These are phyloP conservation scores for Halocynthia roretzi DNA, from an alignment of 23 tunicate species.

Conservation along the genomic window DNA sequence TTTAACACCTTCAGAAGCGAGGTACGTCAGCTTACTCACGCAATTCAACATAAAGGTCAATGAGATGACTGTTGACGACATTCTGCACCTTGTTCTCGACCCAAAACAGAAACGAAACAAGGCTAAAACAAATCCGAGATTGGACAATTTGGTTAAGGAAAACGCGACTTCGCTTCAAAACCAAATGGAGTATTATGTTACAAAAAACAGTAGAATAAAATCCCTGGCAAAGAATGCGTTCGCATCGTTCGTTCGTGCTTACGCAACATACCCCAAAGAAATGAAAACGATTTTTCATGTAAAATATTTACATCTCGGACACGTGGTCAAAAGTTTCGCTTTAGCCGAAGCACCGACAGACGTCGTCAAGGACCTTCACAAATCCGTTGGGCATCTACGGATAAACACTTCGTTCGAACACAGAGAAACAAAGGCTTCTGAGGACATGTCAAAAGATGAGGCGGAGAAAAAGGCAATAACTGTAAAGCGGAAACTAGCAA, in stretches of 20 bases:
- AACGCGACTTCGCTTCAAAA: constrained; percentile 61
- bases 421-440: constrained; percentile 7
- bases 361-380: constrained; percentile 23
- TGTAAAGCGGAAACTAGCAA: constrained; percentile 3
- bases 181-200: constrained; percentile 43
- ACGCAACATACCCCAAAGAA: constrained; percentile 88
- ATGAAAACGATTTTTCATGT: constrained; percentile 90
- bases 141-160: constrained; percentile 34
- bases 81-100: constrained; percentile 27
- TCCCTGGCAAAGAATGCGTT: constrained; percentile 57
- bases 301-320: constrained; percentile 89
- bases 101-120: neutral
- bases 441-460: neutral
- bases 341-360: constrained; percentile 46
- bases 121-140: neutral
- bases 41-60: constrained; percentile 51
- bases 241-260: constrained; percentile 71
- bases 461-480: constrained; percentile 1
- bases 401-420: constrained; percentile 15
- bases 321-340: constrained; percentile 95
- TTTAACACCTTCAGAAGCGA: constrained; percentile 76
- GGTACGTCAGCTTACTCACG: constrained; percentile 44
- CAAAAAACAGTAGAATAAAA: constrained; percentile 26
- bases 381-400: constrained; percentile 32
- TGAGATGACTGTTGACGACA: constrained; percentile 50